These are phyloP conservation scores for Halocynthia aurantium DNA, from an alignment of 23 tunicate species.

Conservation along the genomic window DNA sequence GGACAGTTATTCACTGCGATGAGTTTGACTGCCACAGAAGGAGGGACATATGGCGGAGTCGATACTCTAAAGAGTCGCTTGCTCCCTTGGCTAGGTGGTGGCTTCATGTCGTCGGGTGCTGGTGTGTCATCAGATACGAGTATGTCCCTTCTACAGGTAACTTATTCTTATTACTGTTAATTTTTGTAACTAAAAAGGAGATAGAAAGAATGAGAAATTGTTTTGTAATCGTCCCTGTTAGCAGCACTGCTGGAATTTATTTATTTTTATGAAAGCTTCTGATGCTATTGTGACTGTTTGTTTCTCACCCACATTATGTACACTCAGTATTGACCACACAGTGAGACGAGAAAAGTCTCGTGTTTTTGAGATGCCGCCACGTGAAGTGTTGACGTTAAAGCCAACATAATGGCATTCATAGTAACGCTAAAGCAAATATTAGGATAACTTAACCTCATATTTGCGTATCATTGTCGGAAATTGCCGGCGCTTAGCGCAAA, in stretches of 20 bases:
- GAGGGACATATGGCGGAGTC: constrained; percentile 93
- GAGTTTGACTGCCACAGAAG: constrained; percentile 91
- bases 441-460: too few relatives aligned
- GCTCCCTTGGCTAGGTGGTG: constrained; percentile 93
- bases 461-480: too few relatives aligned
- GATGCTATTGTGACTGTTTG: too few relatives aligned
- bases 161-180: neutral
- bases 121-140: constrained; percentile 78
- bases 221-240: neutral
- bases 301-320: too few relatives aligned
- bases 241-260: neutral
- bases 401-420: too few relatives aligned
- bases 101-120: constrained; percentile 75
- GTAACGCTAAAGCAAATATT: too few relatives aligned
- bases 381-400: too few relatives aligned
- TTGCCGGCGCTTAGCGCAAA: too few relatives aligned
- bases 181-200: neutral
- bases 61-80: constrained; percentile 86
- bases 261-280: too few relatives aligned
- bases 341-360: too few relatives aligned
- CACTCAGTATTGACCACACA: too few relatives aligned
- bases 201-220: neutral
- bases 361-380: too few relatives aligned
- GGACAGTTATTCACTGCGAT: constrained; percentile 89
- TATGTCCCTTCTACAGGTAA: constrained; percentile 61